phyloP scores from a whole-genome alignment of 2,888 invertebrate genomes.

The Adelphocoris suturalis region DNA sequence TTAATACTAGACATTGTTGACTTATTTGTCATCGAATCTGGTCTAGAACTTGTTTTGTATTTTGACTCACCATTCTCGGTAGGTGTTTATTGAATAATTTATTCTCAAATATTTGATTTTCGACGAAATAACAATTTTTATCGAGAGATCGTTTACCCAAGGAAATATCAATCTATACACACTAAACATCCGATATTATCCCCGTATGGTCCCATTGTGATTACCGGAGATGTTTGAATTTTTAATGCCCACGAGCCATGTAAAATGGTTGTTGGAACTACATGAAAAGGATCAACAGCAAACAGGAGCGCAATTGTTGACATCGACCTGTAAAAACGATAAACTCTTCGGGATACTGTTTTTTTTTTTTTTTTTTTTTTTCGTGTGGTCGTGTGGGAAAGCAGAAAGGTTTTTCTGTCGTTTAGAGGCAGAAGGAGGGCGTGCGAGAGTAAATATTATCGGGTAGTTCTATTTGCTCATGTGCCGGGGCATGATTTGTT shows the following conservation, averaged over 20 bases:
- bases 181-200: background rate
- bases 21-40: background rate
- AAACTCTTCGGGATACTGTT: background rate
- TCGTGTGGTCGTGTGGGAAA: slow-evolving; percentile 41
- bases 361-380: no score
- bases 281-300: background rate
- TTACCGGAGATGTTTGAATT: background rate
- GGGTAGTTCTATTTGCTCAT: slow-evolving; percentile 1
- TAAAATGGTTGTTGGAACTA: slow-evolving; percentile 5
- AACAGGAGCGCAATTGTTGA: background rate
- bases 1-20: background rate
- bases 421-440: background rate
- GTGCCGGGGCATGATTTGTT: slow-evolving; percentile 11
- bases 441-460: background rate
- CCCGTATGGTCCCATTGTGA: background rate
- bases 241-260: background rate
- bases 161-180: background rate
- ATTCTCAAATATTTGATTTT: no score
- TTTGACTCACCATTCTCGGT: slow-evolving; percentile 9
- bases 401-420: background rate
- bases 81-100: no score
- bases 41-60: background rate
- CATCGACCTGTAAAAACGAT: no score
- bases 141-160: background rate
- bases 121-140: background rate